These are phyloP conservation scores for Hyperoplus lanceolatus DNA, from an alignment of 2,797 vertebrate genomes.

Conservation along the genomic window DNA sequence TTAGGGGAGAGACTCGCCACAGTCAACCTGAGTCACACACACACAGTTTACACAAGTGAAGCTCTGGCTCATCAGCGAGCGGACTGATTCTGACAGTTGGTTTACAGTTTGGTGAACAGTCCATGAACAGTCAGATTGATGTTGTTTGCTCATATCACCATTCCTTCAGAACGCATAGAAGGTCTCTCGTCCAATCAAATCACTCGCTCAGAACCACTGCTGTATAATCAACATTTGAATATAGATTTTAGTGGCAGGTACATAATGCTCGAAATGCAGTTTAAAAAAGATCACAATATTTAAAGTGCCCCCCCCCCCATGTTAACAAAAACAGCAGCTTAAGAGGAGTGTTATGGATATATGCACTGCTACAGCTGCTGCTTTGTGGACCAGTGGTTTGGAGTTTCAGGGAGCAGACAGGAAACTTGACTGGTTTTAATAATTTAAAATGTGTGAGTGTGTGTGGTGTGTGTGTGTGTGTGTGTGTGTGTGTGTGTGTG, in stretches of 20 bases:
- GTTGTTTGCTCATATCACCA: too few relatives aligned
- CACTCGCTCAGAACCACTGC: too few relatives aligned
- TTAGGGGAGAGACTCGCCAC: too few relatives aligned
- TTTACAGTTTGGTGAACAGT: too few relatives aligned
- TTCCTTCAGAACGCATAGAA: too few relatives aligned
- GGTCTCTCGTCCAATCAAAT: too few relatives aligned
- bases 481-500: conserved; percentile 6
- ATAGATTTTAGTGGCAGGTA: background rate
- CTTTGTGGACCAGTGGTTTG: conserved; percentile 38
- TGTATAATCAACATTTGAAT: too few relatives aligned
- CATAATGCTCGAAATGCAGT: background rate
- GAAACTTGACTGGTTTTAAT: conserved; percentile 49
- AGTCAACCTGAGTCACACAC: too few relatives aligned
- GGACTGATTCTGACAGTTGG: too few relatives aligned
- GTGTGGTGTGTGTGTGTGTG: conserved; percentile 2
- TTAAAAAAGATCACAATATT: background rate
- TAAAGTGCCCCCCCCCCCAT: background rate
- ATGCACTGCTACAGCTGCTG: conserved; percentile 5
- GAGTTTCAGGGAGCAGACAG: conserved; percentile 16
- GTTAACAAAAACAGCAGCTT: conserved; percentile 10
- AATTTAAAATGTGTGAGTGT: conserved; percentile 44
- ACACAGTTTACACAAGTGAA: too few relatives aligned
- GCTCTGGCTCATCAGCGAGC: too few relatives aligned
- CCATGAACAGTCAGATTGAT: too few relatives aligned
- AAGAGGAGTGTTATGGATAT: background rate